Conservation (phyloP, 1,140 invertebrate species). For the Nephotettix cincticeps region DNA sequence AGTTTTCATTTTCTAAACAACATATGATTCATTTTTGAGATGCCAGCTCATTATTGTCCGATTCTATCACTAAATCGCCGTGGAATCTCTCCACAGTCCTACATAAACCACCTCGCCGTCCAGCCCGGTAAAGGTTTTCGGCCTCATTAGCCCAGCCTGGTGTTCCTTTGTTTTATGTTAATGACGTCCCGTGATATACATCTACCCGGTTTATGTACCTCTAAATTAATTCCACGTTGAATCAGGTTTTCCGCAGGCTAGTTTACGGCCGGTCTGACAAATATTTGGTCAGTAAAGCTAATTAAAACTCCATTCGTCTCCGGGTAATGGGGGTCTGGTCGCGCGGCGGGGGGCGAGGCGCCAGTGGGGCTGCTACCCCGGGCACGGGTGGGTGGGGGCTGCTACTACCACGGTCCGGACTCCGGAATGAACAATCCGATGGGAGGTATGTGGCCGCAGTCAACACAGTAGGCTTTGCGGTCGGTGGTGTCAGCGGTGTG, state of each 20-base stretch:
- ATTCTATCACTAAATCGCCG: no score
- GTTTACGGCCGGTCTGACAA: conserved; percentile 6
- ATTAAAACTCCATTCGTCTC: conserved; percentile 15
- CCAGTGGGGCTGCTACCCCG: background rate
- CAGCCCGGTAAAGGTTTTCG: no score
- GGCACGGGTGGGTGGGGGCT: background rate
- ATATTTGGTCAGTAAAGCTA: conserved; percentile 21
- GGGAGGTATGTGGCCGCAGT: no score
- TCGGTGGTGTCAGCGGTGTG: no score
- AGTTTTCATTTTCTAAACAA: no score
- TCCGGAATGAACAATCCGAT: no score
- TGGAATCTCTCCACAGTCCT: no score
- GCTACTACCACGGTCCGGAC: no score
- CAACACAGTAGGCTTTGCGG: no score
- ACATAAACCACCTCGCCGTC: no score
- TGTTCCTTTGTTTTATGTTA: conserved; percentile 19
- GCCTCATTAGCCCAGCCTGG: background rate
- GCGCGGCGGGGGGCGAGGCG: background rate
- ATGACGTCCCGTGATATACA: conserved; percentile 16
- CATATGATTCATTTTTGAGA: no score
- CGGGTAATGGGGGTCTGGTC: background rate
- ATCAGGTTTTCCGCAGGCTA: conserved; percentile 19
- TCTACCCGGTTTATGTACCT: conserved; percentile 13
- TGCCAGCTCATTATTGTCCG: no score
- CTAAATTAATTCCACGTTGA: conserved; percentile 23